A percentile compares a stretch with the other conserved stretches of the same genome.
phyloP scores from a whole-genome alignment of 2,888 invertebrate genomes.

The Microctonus brassicae region DNA sequence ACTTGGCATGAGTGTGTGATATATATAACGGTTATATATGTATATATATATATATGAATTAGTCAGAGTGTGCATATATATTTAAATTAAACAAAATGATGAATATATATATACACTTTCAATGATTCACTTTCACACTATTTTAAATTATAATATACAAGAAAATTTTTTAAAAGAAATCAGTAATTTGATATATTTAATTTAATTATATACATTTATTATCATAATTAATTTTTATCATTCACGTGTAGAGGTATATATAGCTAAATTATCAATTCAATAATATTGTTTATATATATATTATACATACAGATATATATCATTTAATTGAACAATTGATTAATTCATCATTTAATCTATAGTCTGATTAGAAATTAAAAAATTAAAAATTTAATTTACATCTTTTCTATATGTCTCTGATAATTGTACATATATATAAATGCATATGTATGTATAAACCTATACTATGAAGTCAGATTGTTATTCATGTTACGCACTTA shows the following conservation, averaged over 20 bases:
- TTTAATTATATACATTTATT: neutral
- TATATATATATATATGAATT: slow-evolving; percentile 3
- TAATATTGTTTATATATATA: too few species aligned
- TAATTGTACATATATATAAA: neutral
- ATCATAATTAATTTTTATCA: neutral
- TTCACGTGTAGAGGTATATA: neutral
- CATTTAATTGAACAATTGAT: too few species aligned
- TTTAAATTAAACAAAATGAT: slow-evolving; percentile 19
- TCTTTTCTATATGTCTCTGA: neutral
- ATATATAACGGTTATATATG: too few species aligned
- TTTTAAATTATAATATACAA: neutral
- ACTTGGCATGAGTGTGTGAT: neutral
- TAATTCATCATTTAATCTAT: too few species aligned
- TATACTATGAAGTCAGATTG: neutral
- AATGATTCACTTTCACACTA: slow-evolving; percentile 9
- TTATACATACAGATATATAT: too few species aligned
- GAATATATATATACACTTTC: neutral
- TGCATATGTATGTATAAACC: too few species aligned
- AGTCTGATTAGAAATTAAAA: too few species aligned
- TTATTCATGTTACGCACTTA: slow-evolving; percentile 1
- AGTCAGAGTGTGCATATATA: slow-evolving; percentile 6
- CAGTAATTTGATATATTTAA: neutral
- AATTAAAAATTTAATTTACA: too few species aligned
- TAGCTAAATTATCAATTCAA: too few species aligned
- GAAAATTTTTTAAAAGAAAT: neutral